These are phyloP conservation scores for Mythimna ferrago DNA, from an alignment of 2,888 invertebrate species.

Conservation along the genomic window DNA sequence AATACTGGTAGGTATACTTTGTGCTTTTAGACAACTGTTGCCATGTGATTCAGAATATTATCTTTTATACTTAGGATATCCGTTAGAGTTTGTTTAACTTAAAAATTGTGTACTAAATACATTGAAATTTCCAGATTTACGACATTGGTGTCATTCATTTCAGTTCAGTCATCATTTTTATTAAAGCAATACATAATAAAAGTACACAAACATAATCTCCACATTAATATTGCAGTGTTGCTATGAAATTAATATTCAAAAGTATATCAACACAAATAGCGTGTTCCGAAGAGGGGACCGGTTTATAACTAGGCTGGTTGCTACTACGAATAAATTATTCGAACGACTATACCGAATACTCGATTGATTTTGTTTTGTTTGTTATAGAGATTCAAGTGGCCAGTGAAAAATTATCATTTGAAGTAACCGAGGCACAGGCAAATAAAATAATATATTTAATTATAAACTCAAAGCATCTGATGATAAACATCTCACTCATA, in stretches of 20 bases:
- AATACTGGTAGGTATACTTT: neutral
- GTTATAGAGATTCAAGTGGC: neutral
- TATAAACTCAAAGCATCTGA: neutral
- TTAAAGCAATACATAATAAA: conserved; percentile 3
- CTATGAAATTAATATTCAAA: conserved; percentile 18
- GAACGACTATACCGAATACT: neutral
- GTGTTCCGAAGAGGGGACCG: conserved; percentile 23
- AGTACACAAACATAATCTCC: conserved; percentile 1
- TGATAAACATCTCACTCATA: conserved; percentile 55
- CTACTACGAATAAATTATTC: conserved; percentile 18
- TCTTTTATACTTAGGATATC: neutral
- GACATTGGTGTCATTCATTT: neutral
- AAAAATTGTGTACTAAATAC: neutral
- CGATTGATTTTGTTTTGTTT: conserved; percentile 6
- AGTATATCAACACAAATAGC: neutral
- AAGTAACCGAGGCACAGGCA: neutral
- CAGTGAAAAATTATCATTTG: neutral
- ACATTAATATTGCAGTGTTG: conserved; percentile 7
- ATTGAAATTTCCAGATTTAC: neutral
- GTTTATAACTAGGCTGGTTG: conserved; percentile 29
- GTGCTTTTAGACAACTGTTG: neutral
- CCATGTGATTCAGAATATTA: neutral
- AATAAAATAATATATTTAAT: neutral
- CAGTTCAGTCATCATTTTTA: neutral
- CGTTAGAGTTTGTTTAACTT: no score